Evolutionary conservation across 1,140 invertebrate genomes (phyloP), one percentile per base, ranked within the genome.

Genomic region (Penaeus chinensis): DNA sequence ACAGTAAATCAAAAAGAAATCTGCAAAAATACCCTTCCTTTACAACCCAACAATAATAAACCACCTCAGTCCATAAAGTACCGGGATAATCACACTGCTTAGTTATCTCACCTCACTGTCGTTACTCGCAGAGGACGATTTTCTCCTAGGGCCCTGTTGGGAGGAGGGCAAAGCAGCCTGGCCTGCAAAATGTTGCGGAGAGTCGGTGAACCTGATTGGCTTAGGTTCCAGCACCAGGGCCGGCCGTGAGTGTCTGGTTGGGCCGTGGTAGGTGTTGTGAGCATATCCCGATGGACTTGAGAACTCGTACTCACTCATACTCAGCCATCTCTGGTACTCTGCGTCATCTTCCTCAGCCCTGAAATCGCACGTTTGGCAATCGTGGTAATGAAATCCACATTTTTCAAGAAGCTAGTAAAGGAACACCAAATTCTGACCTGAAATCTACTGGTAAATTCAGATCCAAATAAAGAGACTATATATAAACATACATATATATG

Each of bases 181-280:
- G 63, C 90, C 92, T 3, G 92, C 91, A 89, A 95, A 94, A 90
- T 96, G 95, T 85, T 95, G 94, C 5, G 95, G 95, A 2, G 95
- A 96, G 92, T 96, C 96, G 0, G 95, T 96, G 91, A 96, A 96
- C 37, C 95, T 92, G 19, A 96, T 91, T 2, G 96, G 95, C 91
- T 81, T 94, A 83, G 90, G 91, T 92, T 83, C 89, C 24, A 89
- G 47, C 42, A 87, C 93, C 11, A 95, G 92, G n/a, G 94, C 92
- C 20, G 95, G 95, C 89, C 97, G 94, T 87, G 95, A 94, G 91
- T 97, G 96, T 88, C 95, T 93, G 13, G 95, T 95, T 22, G 96
- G 96, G 13, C 97, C 97, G 92, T 98, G 97, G 93, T 98, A 98
- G 2, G 97, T 98, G 92, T 97, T 96, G 92, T 97, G 96, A 80